Base-by-base conservation (phyloP, 92 coral and sea anemone species). In the Epizoanthus ramosus region DNA sequence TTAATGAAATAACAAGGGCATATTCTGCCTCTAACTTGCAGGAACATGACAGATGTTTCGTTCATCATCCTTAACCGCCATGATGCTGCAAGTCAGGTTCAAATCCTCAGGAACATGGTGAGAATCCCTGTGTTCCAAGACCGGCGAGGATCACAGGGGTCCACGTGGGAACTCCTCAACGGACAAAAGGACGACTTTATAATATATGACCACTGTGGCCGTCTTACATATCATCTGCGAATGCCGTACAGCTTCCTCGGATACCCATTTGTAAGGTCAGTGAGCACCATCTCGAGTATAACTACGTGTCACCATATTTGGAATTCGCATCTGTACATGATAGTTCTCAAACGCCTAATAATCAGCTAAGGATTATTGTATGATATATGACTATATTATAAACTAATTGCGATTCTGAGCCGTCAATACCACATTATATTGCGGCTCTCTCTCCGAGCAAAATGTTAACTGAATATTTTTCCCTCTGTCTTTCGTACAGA, bases 141-240 rank as follows among this genome's bases (percentile, higher is more conserved):
- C 53, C 45, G 52, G n/a, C n/a, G 50, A 28, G 59, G 74, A 3
- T 0, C 80, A 12, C 22, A 21, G 8, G 80, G 80, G 28, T 56
- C 80, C 28, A 75, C 68, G 16, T 75, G 80, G 80, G 68, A 75
- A 9, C 65, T 79, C 14, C 63, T 79, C 37, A 65, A 61, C 25
- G 94, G 94, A 41, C 45, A 69, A 15, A 91, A 88, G 70, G 98
- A 94, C 73, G 94, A 94, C 63, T 81, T 94, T 52, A 64, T 94
- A 52, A 65, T 94, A 43, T 94, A 88, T 79, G 92, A 94, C 85
- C 83, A 80, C 25, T 94, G 96, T 69, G 96, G 95, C 71, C 86
- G 93, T 0, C 79, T 92, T 74, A 79, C 82, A 25, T 35, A 88
- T 57, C 96, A 94, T 61, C 58, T 90, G 52, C 73, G 80, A 43